Evolutionary conservation across 2,113 vertebrate genomes (phyloP).

Genomic region (Cavia aperea): DNA sequence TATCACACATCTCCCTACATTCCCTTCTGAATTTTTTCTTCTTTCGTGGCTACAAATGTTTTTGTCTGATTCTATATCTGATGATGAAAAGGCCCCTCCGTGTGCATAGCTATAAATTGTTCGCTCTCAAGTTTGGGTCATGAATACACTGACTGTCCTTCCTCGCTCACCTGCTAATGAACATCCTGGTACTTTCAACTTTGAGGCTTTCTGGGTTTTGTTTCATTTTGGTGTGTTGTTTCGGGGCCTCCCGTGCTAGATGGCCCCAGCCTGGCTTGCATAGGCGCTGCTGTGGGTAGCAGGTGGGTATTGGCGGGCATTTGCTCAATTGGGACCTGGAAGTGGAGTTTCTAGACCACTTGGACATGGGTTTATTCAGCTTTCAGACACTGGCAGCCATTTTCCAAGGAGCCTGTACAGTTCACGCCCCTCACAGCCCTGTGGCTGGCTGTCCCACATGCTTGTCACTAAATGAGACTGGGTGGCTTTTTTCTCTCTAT

Average conservation of each 20-base stretch:
- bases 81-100: no score
- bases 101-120: neutral
- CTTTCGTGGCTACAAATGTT: neutral
- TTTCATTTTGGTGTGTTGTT: no score
- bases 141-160: neutral
- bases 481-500: fast-evolving
- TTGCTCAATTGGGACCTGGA: neutral
- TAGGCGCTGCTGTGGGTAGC: fast-evolving
- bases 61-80: neutral
- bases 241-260: neutral
- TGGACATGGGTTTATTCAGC: neutral
- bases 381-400: neutral
- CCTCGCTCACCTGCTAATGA: neutral
- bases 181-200: neutral
- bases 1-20: neutral
- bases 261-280: neutral
- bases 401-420: neutral
- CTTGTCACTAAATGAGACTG: fast-evolving
- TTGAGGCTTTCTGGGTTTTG: neutral
- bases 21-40: neutral
- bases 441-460: fast-evolving
- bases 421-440: neutral
- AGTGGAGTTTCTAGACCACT: neutral
- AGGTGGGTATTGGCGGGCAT: fast-evolving
- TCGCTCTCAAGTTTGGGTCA: neutral